Conservation (phyloP, 2,113 vertebrate genomes). For the Mungos mungo region DNA sequence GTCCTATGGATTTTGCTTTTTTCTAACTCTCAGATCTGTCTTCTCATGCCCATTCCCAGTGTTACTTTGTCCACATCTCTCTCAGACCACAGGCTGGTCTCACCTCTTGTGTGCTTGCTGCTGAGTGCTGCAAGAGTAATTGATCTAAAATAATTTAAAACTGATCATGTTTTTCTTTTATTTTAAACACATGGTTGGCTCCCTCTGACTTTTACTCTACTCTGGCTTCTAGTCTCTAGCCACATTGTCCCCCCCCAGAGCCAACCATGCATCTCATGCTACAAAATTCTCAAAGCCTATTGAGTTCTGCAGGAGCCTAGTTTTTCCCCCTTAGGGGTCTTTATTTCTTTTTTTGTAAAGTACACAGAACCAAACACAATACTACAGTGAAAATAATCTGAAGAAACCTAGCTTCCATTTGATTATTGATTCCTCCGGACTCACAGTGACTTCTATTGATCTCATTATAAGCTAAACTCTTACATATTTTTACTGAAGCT, state of each 20-base stretch:
- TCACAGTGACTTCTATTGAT: background rate
- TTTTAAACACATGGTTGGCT: background rate
- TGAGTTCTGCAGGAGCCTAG: background rate
- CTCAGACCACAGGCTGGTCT: background rate
- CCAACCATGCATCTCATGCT: background rate
- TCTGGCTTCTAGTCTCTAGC: background rate
- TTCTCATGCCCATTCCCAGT: background rate
- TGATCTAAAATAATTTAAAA: background rate
- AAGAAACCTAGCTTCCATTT: background rate
- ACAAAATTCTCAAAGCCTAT: background rate
- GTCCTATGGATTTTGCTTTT: background rate
- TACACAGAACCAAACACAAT: background rate
- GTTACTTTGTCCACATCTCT: background rate
- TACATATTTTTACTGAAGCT: background rate
- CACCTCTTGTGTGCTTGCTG: background rate
- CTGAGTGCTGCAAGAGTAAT: background rate
- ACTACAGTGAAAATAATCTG: background rate
- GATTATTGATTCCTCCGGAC: background rate
- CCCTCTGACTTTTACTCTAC: background rate
- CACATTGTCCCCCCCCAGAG: background rate
- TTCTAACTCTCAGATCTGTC: background rate
- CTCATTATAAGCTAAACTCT: background rate
- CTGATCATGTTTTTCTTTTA: background rate
- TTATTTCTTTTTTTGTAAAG: background rate
- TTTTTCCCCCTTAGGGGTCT: accelerated